Percentiles rank a stretch among this genome's conserved stretches.
Evolutionary conservation across 2,888 invertebrate genomes (phyloP).

Genomic region (Diarsia mendica): DNA sequence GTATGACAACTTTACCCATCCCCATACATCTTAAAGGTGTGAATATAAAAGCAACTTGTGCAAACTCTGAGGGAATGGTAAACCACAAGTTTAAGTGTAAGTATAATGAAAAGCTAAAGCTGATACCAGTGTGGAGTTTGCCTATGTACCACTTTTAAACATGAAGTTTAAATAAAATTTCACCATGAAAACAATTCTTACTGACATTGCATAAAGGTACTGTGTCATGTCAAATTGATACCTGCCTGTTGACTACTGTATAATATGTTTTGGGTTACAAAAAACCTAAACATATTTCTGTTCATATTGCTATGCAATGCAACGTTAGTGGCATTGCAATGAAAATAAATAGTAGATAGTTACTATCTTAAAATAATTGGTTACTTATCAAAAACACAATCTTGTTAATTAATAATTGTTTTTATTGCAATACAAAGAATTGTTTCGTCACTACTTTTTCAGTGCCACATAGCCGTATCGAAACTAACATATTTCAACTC

Average conservation of each 20-base stretch:
- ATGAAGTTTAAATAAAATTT: too few species aligned
- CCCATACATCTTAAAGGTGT: too few species aligned
- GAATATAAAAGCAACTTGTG: too few species aligned
- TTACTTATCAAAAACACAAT: constrained; percentile 49
- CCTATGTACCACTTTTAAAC: too few species aligned
- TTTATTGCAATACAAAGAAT: constrained; percentile 20
- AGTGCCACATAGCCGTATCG: constrained; percentile 43
- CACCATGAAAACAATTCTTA: too few species aligned
- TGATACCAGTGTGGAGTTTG: too few species aligned
- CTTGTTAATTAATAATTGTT: constrained; percentile 24
- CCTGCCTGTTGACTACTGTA: neutral
- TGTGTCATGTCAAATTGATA: too few species aligned
- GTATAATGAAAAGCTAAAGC: too few species aligned
- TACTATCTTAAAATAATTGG: constrained; percentile 31
- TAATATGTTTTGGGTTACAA: neutral
- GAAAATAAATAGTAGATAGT: neutral
- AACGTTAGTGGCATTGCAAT: neutral
- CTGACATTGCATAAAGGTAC: neutral
- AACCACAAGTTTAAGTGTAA: too few species aligned
- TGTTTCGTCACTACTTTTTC: constrained; percentile 39
- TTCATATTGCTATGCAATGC: neutral
- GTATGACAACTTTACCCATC: neutral
- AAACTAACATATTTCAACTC: constrained; percentile 1
- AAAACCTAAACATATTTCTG: neutral
- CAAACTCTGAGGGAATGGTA: too few species aligned